These are phyloP conservation scores for Plodia interpunctella DNA, from an alignment of 1,140 invertebrate genomes.

Conservation along the genomic window DNA sequence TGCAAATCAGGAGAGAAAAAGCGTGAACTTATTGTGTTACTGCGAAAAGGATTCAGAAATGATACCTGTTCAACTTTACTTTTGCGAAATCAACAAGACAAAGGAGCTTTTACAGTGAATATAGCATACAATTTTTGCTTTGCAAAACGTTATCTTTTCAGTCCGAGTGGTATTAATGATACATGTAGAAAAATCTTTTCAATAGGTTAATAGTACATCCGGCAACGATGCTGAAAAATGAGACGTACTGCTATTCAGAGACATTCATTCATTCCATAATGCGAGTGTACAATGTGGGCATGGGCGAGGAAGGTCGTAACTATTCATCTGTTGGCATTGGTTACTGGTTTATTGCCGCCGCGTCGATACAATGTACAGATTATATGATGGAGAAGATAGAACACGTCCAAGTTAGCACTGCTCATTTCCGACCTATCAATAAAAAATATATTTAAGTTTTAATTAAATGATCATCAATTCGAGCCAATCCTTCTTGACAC, in stretches of 20 bases:
- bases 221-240: conserved; percentile 42
- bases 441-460: too few species aligned
- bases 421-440: too few species aligned
- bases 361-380: conserved; percentile 14
- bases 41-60: not conserved
- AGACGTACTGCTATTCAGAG: conserved; percentile 40
- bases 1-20: conserved; percentile 23
- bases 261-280: conserved; percentile 43
- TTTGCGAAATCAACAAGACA: conserved; percentile 18
- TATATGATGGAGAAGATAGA: conserved; percentile 14
- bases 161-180: conserved; percentile 12
- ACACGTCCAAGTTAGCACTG: too few species aligned
- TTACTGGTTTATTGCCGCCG: conserved; percentile 19
- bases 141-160: not conserved
- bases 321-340: conserved; percentile 47
- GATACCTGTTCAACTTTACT: conserved; percentile 7
- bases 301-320: conserved; percentile 59
- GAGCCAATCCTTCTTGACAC: too few species aligned
- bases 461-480: too few species aligned
- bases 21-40: conserved; percentile 12
- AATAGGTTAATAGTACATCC: conserved; percentile 22
- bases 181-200: conserved; percentile 19
- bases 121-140: not conserved
- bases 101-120: conserved; percentile 14
- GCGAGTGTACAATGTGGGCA: conserved; percentile 51